A percentile compares a stretch with the other conserved stretches of the same genome.
phyloP scores from a whole-genome alignment of 2,113 vertebrate genomes.

The Alethe diademata region DNA sequence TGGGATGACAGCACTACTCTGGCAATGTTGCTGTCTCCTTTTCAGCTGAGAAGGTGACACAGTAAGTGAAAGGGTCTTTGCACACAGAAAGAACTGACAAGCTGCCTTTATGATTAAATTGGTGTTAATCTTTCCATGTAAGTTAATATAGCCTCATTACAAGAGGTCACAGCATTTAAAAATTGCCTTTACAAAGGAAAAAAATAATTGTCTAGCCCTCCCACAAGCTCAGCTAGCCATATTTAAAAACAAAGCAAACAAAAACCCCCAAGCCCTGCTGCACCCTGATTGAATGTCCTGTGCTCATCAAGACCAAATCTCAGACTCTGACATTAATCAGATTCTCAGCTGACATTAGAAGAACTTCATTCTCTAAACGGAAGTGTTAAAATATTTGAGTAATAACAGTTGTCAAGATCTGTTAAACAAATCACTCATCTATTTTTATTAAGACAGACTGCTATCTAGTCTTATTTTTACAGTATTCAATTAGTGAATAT shows the following conservation, averaged over 20 bases:
- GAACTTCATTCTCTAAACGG: neutral
- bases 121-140: neutral
- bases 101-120: neutral
- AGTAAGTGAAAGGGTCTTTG: neutral
- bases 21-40: neutral
- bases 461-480: neutral
- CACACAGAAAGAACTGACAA: neutral
- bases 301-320: neutral
- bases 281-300: neutral
- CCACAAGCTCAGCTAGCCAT: neutral
- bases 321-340: neutral
- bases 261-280: neutral
- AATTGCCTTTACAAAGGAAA: neutral
- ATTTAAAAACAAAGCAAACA: neutral
- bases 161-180: neutral
- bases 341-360: neutral
- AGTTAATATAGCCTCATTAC: neutral
- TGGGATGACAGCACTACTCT: neutral
- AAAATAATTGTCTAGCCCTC: neutral
- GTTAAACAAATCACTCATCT: neutral
- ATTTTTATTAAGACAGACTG: neutral
- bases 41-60: neutral
- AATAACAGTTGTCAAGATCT: neutral
- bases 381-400: neutral
- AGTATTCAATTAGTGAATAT: neutral